These are phyloP conservation scores for Lochmaea capreae DNA, from an alignment of 2,888 invertebrate genomes.

Conservation along the genomic window DNA sequence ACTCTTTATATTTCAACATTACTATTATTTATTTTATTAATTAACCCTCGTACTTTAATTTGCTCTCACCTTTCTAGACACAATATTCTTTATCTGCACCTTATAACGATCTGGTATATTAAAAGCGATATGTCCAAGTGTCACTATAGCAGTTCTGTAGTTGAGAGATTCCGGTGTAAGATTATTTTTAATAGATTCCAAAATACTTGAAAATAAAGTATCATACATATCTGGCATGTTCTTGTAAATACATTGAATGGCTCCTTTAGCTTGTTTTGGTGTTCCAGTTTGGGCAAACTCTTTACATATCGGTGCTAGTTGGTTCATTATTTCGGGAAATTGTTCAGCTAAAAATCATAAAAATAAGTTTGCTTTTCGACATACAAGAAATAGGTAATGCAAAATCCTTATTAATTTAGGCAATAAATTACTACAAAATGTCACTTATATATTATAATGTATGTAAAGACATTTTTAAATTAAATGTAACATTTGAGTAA, in stretches of 20 bases:
- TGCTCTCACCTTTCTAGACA: slow-evolving; percentile 82
- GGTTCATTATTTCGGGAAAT: slow-evolving; percentile 80
- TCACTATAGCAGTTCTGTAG: slow-evolving; percentile 94
- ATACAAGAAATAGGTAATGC: neutral
- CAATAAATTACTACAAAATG: too few species aligned
- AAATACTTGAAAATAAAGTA: slow-evolving; percentile 83
- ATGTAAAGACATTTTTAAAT: too few species aligned
- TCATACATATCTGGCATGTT: slow-evolving; percentile 81
- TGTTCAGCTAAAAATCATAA: slow-evolving; percentile 71
- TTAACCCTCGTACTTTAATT: neutral
- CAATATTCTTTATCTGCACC: slow-evolving; percentile 91
- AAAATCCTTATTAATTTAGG: neutral
- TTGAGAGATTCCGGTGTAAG: slow-evolving; percentile 80
- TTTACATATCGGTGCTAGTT: slow-evolving; percentile 87
- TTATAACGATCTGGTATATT: slow-evolving; percentile 92
- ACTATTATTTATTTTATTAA: too few species aligned
- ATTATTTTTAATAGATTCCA: slow-evolving; percentile 82
- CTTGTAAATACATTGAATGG: slow-evolving; percentile 90
- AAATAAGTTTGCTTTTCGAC: too few species aligned
- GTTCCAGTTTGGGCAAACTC: slow-evolving; percentile 90
- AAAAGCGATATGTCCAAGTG: slow-evolving; percentile 93
- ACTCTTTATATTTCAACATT: too few species aligned
- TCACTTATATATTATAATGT: too few species aligned
- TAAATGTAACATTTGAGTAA: too few species aligned
- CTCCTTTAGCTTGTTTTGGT: slow-evolving; percentile 96